Evolutionary conservation across 2,797 vertebrate genomes (phyloP).

Genomic region (Cyclura pinguis): DNA sequence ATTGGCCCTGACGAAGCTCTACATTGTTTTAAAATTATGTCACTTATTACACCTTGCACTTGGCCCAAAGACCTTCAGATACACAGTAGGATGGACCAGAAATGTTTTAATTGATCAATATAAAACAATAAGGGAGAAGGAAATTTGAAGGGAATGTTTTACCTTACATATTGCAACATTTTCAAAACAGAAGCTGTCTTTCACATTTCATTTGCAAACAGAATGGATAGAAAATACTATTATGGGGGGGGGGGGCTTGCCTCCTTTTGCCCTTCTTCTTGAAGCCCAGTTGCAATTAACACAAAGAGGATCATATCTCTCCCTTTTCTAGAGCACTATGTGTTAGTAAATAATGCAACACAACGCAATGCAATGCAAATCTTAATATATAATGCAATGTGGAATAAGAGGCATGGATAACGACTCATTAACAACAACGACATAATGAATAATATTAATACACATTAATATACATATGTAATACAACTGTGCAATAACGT

Average conservation of each 20-base stretch:
- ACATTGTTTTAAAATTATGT: too few relatives aligned
- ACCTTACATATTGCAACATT: not conserved
- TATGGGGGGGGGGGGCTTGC: not conserved
- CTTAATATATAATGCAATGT: too few relatives aligned
- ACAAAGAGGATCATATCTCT: not conserved
- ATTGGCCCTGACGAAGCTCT: too few relatives aligned
- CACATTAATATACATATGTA: too few relatives aligned
- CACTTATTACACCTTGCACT: too few relatives aligned
- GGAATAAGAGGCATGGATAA: too few relatives aligned
- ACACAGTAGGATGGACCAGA: too few relatives aligned
- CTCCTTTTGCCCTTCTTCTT: not conserved
- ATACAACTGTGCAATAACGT: not conserved
- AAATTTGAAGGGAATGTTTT: not conserved
- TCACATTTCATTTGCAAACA: not conserved
- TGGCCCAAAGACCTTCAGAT: too few relatives aligned
- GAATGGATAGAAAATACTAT: not conserved
- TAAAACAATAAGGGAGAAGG: not conserved
- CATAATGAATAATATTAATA: too few relatives aligned
- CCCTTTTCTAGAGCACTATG: not conserved
- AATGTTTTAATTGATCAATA: not conserved
- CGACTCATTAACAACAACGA: too few relatives aligned
- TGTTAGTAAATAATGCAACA: too few relatives aligned
- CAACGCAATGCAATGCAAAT: too few relatives aligned
- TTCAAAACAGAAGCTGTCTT: not conserved
- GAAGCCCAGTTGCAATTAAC: slow-evolving; percentile 15